phyloP scores from a whole-genome alignment of 1,140 invertebrate genomes.

The Cotesia typhae region DNA sequence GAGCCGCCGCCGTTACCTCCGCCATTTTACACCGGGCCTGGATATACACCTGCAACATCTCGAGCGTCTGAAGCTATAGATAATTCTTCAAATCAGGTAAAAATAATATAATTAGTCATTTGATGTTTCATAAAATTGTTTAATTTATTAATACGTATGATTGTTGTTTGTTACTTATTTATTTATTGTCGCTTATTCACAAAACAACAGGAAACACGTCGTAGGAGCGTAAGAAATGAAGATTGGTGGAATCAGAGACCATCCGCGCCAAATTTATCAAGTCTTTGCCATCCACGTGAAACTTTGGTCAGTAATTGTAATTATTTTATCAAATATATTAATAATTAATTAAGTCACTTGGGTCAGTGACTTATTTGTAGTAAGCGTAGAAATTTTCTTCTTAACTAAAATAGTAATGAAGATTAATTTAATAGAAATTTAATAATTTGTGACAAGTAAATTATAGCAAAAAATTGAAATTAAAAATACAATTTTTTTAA shows the following conservation, averaged over 20 bases:
- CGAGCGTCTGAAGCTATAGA: conserved; percentile 18
- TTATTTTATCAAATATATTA: not conserved
- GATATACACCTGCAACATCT: conserved; percentile 24
- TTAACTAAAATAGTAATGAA: no score
- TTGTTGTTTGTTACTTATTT: not conserved
- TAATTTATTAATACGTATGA: no score
- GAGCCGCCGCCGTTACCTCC: conserved; percentile 39
- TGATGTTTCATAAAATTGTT: no score
- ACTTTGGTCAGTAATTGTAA: conserved; percentile 42
- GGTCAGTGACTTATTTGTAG: no score
- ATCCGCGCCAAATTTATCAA: conserved; percentile 42
- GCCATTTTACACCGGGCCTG: conserved; percentile 34
- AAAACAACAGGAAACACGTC: not conserved
- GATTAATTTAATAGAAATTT: no score
- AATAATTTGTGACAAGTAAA: no score
- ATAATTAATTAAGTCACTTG: not conserved
- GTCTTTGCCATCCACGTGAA: conserved; percentile 40
- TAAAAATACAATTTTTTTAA: no score
- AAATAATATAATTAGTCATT: conserved; percentile 4
- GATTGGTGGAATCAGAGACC: conserved; percentile 46
- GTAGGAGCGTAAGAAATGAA: conserved; percentile 32
- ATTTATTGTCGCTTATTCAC: not conserved
- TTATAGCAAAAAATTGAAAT: no score
- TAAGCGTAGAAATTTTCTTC: no score
- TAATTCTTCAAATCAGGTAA: conserved; percentile 22